Base-by-base conservation (phyloP, 2,797 vertebrate genomes). In the Notolepis coatsorum region DNA sequence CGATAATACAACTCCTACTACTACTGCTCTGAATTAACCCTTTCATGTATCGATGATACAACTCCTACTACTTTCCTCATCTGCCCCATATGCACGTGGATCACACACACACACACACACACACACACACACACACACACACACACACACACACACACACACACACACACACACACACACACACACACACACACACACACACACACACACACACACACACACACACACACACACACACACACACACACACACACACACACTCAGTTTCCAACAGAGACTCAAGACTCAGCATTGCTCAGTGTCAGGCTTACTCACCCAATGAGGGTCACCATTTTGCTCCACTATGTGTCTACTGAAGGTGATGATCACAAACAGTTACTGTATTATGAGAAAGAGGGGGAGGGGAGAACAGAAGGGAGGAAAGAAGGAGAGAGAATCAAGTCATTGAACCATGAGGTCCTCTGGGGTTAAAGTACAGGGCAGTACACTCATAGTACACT, bases 311-410 rank as follows among this genome's bases (percentile, higher is more conserved):
- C 96, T 98, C 91, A 97, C 96, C 96, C 95, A 56, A 94, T 94
- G 76, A 97, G 90, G 80, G 94, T 90, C 87, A 96, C 95, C 94
- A 97, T 98, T n/a, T 94, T 96, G 95, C 80, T 97, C 94, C 89
- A 95, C 94, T 77, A 95, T 96, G 89, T 96, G 94, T 84, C 92
- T 94, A 93, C 94, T 96, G 93, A 96, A 97, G 67, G 94, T 96
- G 92, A 96, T 80, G 73, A 97, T 95, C 79, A 96, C 95, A 75
- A 97, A 96, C 73, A 95, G 93, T 94, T 97, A 96, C 96, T 98
- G 94, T 80, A 89, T 88, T 80, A 89, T 88, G 89, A 88, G 78
- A 88, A 76, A 84, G 76, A 81, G 65, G 66, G 10, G 59, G 33
- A 46, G 37, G 38, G 13, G 49, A 61, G 43, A 77, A 57, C n/a